A percentile compares a stretch with the other conserved stretches of the same genome.
Conservation (phyloP, 2,888 invertebrate genomes). For the Zygogramma bicolorata region DNA sequence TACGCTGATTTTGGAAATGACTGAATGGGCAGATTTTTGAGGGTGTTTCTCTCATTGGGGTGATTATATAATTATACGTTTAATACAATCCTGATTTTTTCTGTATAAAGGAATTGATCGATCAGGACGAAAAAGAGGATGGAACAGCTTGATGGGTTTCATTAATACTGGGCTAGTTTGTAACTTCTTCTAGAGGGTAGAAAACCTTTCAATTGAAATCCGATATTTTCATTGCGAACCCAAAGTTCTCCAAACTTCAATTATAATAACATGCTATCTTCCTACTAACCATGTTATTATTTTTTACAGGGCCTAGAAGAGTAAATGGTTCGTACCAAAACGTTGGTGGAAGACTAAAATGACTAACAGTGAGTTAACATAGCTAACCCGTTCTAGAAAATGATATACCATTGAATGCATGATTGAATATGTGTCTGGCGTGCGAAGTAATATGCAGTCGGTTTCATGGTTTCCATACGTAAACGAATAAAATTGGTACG, state of each 20-base stretch:
- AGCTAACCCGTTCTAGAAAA: slow-evolving; percentile 22
- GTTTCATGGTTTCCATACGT: slow-evolving; percentile 29
- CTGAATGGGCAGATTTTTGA: too few species aligned
- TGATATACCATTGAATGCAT: slow-evolving; percentile 11
- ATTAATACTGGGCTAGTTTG: too few species aligned
- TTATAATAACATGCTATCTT: not conserved
- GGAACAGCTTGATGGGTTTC: too few species aligned
- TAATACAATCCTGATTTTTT: too few species aligned
- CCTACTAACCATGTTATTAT: not conserved
- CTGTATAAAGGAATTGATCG: too few species aligned
- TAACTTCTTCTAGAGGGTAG: too few species aligned
- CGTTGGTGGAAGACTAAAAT: slow-evolving; percentile 7
- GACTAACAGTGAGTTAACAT: slow-evolving; percentile 25
- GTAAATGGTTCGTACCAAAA: slow-evolving; percentile 28
- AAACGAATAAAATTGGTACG: slow-evolving; percentile 30
- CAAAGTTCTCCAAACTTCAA: not conserved
- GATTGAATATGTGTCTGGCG: not conserved
- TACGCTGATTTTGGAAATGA: too few species aligned
- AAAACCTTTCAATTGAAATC: too few species aligned
- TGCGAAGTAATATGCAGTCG: not conserved
- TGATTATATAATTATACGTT: too few species aligned
- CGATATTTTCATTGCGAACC: too few species aligned
- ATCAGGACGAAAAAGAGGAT: too few species aligned
- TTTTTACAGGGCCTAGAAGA: slow-evolving; percentile 32
- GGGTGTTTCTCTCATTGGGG: too few species aligned